Evolutionary conservation across 2,888 invertebrate species (phyloP).

Genomic region (Barypeithes pellucidus): DNA sequence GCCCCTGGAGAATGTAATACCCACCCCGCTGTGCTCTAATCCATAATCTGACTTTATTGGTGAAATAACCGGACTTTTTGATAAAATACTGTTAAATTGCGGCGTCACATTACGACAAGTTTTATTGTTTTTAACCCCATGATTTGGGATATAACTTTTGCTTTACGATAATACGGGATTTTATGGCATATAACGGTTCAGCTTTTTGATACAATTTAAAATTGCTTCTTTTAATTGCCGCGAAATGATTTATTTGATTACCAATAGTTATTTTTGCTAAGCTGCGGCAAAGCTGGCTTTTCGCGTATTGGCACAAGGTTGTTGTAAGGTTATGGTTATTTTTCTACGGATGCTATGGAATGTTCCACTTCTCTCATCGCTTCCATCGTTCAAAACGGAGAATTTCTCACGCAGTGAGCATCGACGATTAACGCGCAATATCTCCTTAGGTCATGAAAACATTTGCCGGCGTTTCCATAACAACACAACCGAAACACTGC

Average conservation of each 20-base stretch:
- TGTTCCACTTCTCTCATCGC: too few relatives aligned
- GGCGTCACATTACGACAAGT: conserved; percentile 12
- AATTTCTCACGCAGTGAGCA: too few relatives aligned
- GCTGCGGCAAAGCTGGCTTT: too few relatives aligned
- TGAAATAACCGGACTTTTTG: conserved; percentile 33
- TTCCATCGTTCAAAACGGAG: too few relatives aligned
- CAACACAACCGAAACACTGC: too few relatives aligned
- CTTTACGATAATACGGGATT: conserved; percentile 11
- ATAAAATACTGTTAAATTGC: conserved; percentile 5
- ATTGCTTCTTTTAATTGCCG: conserved; percentile 2
- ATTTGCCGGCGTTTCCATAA: too few relatives aligned
- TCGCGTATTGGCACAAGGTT: too few relatives aligned
- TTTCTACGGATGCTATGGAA: too few relatives aligned
- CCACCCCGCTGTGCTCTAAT: conserved; percentile 19
- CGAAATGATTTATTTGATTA: background rate
- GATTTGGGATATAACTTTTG: conserved; percentile 27
- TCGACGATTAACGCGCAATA: too few relatives aligned
- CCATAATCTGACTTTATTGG: conserved; percentile 26
- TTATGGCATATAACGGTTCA: background rate
- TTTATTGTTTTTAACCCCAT: conserved; percentile 31
- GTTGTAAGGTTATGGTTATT: too few relatives aligned
- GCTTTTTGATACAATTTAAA: conserved; percentile 20
- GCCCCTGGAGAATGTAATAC: background rate
- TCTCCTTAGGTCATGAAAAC: too few relatives aligned
- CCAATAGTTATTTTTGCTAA: too few relatives aligned